These are phyloP conservation scores for Diaprepes abbreviatus DNA, from an alignment of 2,888 invertebrate genomes.

Conservation along the genomic window DNA sequence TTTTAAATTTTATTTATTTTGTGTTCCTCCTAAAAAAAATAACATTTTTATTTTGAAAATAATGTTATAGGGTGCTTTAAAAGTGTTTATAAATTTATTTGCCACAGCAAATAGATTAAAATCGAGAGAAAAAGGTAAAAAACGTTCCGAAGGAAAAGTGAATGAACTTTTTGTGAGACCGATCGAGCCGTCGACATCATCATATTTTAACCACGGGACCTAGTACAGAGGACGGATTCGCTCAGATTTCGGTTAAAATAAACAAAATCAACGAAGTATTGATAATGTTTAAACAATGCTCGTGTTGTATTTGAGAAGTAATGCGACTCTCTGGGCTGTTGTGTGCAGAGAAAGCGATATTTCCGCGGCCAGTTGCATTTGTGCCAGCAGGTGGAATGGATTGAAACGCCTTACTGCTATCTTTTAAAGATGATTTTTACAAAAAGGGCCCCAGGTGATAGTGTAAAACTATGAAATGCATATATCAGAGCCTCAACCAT, in stretches of 20 bases:
- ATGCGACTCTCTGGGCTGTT: constrained; percentile 38
- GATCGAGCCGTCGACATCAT: constrained; percentile 65
- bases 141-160: constrained; percentile 57
- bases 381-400: constrained; percentile 66
- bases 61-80: neutral
- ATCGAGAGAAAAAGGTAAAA: constrained; percentile 40
- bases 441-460: constrained; percentile 63
- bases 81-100: neutral
- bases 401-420: constrained; percentile 56
- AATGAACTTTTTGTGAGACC: constrained; percentile 63
- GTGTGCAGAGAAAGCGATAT: constrained; percentile 58
- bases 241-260: constrained; percentile 56
- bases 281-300: constrained; percentile 55
- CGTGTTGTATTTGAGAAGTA: constrained; percentile 49
- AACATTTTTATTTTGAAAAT: neutral
- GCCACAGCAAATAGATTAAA: constrained; percentile 4
- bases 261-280: constrained; percentile 48
- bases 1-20: constrained; percentile 43
- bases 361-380: constrained; percentile 59
- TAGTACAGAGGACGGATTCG: constrained; percentile 50
- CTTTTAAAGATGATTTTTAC: constrained; percentile 66
- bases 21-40: constrained; percentile 12
- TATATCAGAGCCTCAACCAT: constrained; percentile 72
- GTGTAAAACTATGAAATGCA: constrained; percentile 77
- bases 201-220: constrained; percentile 63